Percentiles rank a stretch among this genome's conserved stretches.
Conservation (phyloP, 53 echinoderm and acorn worm genomes). For the Apostichopus leukothele region DNA sequence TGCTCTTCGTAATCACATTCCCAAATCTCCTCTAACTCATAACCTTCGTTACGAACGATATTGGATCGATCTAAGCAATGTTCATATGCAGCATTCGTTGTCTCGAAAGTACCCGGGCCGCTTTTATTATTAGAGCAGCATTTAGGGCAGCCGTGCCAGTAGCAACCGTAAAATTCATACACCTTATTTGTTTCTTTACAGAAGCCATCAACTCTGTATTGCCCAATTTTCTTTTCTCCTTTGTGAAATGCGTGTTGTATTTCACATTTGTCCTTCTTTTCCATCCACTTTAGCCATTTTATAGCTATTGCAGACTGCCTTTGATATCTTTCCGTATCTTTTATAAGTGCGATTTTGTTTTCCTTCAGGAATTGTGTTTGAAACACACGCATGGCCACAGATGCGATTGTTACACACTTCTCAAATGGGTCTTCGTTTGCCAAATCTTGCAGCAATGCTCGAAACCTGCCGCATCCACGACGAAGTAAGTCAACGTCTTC, state of each 20-base stretch:
- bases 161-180: constrained; percentile 53
- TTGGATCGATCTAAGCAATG: background rate
- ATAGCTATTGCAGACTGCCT: constrained; percentile 40
- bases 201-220: constrained; percentile 53
- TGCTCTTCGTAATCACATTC: constrained; percentile 55
- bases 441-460: constrained; percentile 14
- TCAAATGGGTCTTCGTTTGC: constrained; percentile 60
- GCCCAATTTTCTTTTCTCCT: constrained; percentile 12
- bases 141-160: constrained; percentile 43
- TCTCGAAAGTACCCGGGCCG: background rate
- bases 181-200: constrained; percentile 5
- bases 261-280: background rate
- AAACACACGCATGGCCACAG: constrained; percentile 37
- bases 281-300: constrained; percentile 40
- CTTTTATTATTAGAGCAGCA: background rate
- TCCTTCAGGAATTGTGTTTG: constrained; percentile 22
- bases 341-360: constrained; percentile 21
- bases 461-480: constrained; percentile 35
- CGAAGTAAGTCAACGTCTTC: constrained; percentile 53
- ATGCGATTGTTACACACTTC: constrained; percentile 61
- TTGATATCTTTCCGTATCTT: background rate
- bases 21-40: constrained; percentile 53
- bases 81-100: background rate
- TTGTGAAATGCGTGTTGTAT: constrained; percentile 33
- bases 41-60: background rate